These are phyloP conservation scores for Varecia variegata DNA, from an alignment of 2,797 vertebrate genomes.

Conservation along the genomic window DNA sequence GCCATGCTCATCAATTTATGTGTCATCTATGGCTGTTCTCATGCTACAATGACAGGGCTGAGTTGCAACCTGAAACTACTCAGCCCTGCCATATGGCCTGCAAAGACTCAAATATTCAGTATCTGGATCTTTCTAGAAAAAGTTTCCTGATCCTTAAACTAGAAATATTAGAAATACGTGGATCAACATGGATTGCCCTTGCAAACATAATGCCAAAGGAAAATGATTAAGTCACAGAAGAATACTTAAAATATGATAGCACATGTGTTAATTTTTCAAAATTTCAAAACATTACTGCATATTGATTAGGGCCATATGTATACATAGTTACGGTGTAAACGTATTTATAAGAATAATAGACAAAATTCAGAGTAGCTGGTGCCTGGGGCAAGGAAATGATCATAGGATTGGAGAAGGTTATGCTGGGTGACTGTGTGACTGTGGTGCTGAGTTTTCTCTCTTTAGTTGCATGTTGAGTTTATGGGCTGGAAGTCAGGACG, in stretches of 20 bases:
- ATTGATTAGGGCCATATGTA: background rate
- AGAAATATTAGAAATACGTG: background rate
- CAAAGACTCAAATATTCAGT: background rate
- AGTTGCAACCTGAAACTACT: background rate
- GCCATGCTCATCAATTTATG: background rate
- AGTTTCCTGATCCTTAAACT: background rate
- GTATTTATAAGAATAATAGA: background rate
- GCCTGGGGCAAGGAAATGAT: background rate
- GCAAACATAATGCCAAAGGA: background rate
- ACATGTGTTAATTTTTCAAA: background rate
- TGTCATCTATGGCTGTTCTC: background rate
- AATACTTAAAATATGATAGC: background rate
- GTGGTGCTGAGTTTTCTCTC: background rate
- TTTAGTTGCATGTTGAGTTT: background rate
- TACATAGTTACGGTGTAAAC: accelerated
- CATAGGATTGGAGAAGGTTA: background rate
- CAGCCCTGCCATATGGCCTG: background rate
- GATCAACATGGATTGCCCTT: background rate
- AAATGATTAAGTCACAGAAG: background rate
- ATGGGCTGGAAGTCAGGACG: accelerated
- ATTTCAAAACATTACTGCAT: background rate
- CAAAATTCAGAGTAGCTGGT: background rate
- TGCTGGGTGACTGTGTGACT: background rate
- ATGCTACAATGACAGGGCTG: background rate
- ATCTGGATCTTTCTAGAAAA: background rate